Evolutionary conservation across 2,797 vertebrate genomes (phyloP).

Genomic region (Knipowitschia caucasica): DNA sequence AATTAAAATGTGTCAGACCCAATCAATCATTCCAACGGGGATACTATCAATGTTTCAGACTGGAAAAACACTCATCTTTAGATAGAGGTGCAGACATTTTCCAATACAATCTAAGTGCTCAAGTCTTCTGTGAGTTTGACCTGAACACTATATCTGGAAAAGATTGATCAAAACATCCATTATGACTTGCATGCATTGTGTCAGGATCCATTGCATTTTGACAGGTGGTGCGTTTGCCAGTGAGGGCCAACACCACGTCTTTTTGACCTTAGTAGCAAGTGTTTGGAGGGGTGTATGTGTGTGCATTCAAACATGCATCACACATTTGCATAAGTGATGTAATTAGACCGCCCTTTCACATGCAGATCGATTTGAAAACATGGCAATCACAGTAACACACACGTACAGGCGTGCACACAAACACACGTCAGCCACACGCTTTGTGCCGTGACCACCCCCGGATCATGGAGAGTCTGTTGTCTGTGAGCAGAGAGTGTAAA

Average conservation of each 20-base stretch:
- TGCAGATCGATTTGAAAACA: slow-evolving; percentile 76
- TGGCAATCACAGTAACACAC: slow-evolving; percentile 66
- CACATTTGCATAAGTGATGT: slow-evolving; percentile 75
- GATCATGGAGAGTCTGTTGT: slow-evolving; percentile 73
- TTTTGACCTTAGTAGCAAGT: slow-evolving; percentile 56
- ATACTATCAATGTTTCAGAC: slow-evolving; percentile 71
- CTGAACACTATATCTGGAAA: slow-evolving; percentile 36
- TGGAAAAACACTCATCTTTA: slow-evolving; percentile 64
- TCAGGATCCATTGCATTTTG: slow-evolving; percentile 39
- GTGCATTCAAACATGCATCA: slow-evolving; percentile 40
- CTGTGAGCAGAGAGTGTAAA: slow-evolving; percentile 79
- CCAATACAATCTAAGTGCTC: slow-evolving; percentile 63
- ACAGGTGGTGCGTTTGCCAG: slow-evolving; percentile 57
- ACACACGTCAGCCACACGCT: slow-evolving; percentile 52
- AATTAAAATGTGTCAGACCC: slow-evolving; percentile 79
- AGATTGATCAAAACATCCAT: slow-evolving; percentile 42
- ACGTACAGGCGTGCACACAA: slow-evolving; percentile 35
- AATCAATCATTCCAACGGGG: slow-evolving; percentile 73
- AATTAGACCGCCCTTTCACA: slow-evolving; percentile 72
- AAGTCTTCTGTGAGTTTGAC: slow-evolving; percentile 50
- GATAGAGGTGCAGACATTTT: slow-evolving; percentile 56
- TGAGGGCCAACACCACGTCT: slow-evolving; percentile 45
- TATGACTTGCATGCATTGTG: slow-evolving; percentile 31
- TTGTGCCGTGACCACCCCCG: slow-evolving; percentile 66
- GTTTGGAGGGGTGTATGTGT: slow-evolving; percentile 42